A percentile compares a stretch with the other conserved stretches of the same genome.
These are phyloP conservation scores for Argyrosomus japonicus DNA, from an alignment of 2,113 vertebrate species.

Conservation along the genomic window DNA sequence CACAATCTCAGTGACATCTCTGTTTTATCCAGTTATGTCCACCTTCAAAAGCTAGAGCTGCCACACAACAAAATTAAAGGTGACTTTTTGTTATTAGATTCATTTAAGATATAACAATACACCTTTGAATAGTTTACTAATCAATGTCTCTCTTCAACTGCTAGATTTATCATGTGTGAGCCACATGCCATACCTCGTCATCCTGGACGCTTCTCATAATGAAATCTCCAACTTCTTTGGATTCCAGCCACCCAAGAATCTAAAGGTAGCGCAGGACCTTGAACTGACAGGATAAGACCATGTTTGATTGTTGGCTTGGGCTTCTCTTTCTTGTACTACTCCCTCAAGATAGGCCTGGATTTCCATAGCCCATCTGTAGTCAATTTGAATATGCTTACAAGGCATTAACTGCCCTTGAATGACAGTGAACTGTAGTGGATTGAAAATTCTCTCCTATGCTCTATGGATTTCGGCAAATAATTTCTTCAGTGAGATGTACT, in stretches of 20 bases:
- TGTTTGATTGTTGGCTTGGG: conserved; percentile 67
- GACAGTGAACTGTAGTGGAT: conserved; percentile 55
- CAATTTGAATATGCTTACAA: conserved; percentile 71
- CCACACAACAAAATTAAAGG: conserved; percentile 92
- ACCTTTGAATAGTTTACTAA: not conserved
- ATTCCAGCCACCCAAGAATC: conserved; percentile 90
- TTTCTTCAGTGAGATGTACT: conserved; percentile 22
- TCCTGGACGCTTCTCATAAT: conserved; percentile 91
- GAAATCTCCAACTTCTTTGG: conserved; percentile 86
- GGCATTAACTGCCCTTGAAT: conserved; percentile 72
- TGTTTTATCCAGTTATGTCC: conserved; percentile 86
- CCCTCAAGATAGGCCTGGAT: conserved; percentile 67
- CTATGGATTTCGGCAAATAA: conserved; percentile 14
- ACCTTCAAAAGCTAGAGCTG: conserved; percentile 93
- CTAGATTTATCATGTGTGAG: conserved; percentile 93
- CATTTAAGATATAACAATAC: not conserved
- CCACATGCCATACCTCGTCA: conserved; percentile 89
- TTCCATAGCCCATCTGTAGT: conserved; percentile 79
- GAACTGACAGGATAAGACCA: conserved; percentile 73
- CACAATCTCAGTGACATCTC: conserved; percentile 84
- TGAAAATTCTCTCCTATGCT: conserved; percentile 31
- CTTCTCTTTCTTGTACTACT: conserved; percentile 62
- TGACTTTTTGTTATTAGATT: conserved; percentile 56
- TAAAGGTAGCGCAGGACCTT: conserved; percentile 86
- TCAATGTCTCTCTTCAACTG: conserved; percentile 10